Percentiles rank a stretch among this genome's conserved stretches.
Evolutionary conservation across 2,888 invertebrate species (phyloP).

Genomic region (Barypeithes pellucidus): DNA sequence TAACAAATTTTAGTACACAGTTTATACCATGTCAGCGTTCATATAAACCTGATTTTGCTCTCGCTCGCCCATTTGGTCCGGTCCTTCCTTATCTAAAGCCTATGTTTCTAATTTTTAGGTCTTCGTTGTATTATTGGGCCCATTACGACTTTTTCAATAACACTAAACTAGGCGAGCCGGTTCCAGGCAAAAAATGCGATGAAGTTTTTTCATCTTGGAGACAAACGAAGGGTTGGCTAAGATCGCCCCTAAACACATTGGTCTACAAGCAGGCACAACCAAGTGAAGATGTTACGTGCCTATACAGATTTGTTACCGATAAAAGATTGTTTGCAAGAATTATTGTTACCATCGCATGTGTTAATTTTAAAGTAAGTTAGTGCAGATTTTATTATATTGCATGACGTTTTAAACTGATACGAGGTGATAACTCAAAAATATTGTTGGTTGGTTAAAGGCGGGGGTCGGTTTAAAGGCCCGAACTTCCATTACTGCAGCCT

Average conservation of each 20-base stretch:
- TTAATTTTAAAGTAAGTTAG: conserved; percentile 82
- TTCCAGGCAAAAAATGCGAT: conserved; percentile 87
- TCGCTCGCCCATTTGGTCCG: too few species aligned
- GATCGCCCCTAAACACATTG: conserved; percentile 89
- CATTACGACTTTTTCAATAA: conserved; percentile 96
- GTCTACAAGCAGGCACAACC: conserved; percentile 87
- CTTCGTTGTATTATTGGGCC: conserved; percentile 95
- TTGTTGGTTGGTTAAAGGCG: too few species aligned
- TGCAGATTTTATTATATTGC: conserved; percentile 42
- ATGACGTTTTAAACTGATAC: too few species aligned
- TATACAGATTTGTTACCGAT: conserved; percentile 89
- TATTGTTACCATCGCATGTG: conserved; percentile 82
- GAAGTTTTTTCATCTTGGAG: conserved; percentile 92
- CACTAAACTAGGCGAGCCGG: conserved; percentile 87
- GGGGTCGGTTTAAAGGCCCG: too few species aligned
- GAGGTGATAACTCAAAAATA: too few species aligned
- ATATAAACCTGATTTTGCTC: too few species aligned
- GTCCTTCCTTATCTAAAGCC: too few species aligned
- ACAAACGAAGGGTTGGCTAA: conserved; percentile 81
- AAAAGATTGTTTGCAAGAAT: conserved; percentile 87
- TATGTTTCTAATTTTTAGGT: conserved; percentile 74
- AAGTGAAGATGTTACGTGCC: conserved; percentile 83
- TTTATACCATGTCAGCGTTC: too few species aligned
- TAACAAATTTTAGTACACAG: too few species aligned
- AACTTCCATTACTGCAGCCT: too few species aligned